Conservation (phyloP, 2,888 invertebrate species). For the Carabus problematicus region DNA sequence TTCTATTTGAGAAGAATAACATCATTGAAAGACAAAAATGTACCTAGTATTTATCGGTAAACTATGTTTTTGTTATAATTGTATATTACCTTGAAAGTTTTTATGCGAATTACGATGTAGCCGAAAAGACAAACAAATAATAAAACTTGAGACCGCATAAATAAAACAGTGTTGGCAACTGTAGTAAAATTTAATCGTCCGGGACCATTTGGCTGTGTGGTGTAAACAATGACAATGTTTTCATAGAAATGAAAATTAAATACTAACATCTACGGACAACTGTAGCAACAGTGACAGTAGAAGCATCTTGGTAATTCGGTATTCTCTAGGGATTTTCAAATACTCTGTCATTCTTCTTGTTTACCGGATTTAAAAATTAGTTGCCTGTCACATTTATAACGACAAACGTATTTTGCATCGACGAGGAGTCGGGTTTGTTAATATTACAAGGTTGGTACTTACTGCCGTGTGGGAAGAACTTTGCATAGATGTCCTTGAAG, state of each 20-base stretch:
- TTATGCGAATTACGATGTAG: no score
- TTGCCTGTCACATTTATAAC: no score
- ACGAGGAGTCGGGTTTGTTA: neutral
- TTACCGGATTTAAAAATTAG: neutral
- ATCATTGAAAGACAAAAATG: no score
- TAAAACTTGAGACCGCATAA: slow-evolving; percentile 25
- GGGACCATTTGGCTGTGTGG: slow-evolving; percentile 28
- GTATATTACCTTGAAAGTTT: no score
- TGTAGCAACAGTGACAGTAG: neutral
- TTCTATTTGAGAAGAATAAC: no score
- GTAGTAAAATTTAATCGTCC: slow-evolving; percentile 41
- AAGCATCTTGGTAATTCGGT: neutral
- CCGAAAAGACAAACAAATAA: slow-evolving; percentile 13
- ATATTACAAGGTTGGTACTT: slow-evolving; percentile 63
- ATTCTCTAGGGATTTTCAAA: no score
- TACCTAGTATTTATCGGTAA: no score
- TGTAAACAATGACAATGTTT: slow-evolving; percentile 32
- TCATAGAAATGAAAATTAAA: neutral
- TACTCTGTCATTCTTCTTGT: no score
- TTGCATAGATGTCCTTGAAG: slow-evolving; percentile 97
- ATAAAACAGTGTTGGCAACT: slow-evolving; percentile 33
- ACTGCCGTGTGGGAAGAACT: slow-evolving; percentile 99
- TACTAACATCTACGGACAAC: neutral
- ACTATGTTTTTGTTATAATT: no score
- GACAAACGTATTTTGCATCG: no score